Evolutionary conservation across 2,113 vertebrate species (phyloP).

Genomic region (Theristicus caerulescens): DNA sequence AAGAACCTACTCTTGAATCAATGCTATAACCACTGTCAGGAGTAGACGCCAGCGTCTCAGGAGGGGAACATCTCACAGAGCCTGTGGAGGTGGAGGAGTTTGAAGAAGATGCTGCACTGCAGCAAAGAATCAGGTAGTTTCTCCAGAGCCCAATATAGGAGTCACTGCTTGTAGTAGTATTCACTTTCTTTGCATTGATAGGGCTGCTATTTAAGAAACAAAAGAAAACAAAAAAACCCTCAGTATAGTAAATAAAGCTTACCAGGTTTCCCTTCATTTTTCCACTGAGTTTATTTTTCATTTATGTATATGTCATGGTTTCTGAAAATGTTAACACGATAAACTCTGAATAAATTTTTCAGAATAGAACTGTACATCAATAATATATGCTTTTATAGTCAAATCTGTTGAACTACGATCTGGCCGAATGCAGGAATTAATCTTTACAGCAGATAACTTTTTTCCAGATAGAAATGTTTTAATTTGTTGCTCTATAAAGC

Average conservation of each 20-base stretch:
- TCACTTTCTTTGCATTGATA: conserved; percentile 98
- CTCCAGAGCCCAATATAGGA: conserved; percentile 97
- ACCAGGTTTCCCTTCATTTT: neutral
- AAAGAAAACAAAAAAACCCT: neutral
- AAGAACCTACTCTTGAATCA: conserved; percentile 88
- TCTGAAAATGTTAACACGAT: neutral
- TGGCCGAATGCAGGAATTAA: neutral
- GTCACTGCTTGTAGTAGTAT: conserved; percentile 88
- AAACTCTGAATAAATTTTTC: neutral
- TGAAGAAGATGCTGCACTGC: conserved; percentile 87
- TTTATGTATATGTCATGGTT: neutral
- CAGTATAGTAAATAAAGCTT: neutral
- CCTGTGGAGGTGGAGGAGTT: conserved; percentile 80
- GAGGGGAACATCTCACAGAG: conserved; percentile 94
- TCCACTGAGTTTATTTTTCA: neutral
- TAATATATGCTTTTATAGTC: neutral
- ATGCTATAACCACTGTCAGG: conserved; percentile 97
- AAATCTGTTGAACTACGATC: neutral
- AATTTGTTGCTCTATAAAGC: neutral
- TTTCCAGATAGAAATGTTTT: neutral
- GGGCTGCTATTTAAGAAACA: conserved; percentile 83
- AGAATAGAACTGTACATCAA: neutral
- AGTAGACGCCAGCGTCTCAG: conserved; percentile 98
- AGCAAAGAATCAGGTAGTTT: conserved; percentile 98
- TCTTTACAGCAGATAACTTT: neutral